phyloP scores from a whole-genome alignment of 2,113 vertebrate species.

The Xiphophorus hellerii region DNA sequence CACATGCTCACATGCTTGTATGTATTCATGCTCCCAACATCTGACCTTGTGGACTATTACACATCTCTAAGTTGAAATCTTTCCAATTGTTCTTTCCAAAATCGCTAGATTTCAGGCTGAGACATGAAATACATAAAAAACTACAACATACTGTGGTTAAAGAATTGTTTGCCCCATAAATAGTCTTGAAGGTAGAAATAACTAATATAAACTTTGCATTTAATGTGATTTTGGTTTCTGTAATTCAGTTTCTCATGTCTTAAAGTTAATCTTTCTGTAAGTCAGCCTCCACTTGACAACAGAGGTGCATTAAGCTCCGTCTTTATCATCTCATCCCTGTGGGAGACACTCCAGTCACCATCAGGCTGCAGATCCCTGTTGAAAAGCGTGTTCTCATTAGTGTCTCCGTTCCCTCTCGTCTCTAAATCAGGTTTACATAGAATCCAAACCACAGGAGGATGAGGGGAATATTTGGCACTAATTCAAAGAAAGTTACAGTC shows the following conservation, averaged over 20 bases:
- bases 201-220: neutral
- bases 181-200: too few species aligned
- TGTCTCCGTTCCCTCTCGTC: conserved; percentile 20
- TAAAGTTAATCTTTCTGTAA: conserved; percentile 21
- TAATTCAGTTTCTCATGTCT: neutral
- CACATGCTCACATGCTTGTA: too few species aligned
- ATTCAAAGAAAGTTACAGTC: conserved; percentile 57
- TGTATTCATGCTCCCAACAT: too few species aligned
- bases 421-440: conserved; percentile 26
- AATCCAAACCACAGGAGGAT: conserved; percentile 32
- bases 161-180: neutral
- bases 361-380: conserved; percentile 35
- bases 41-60: too few species aligned
- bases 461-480: conserved; percentile 9
- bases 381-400: conserved; percentile 61
- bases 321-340: conserved; percentile 33
- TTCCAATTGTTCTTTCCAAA: too few species aligned
- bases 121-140: neutral
- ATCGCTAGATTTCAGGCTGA: neutral
- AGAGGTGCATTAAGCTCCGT: conserved; percentile 23
- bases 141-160: neutral
- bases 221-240: neutral
- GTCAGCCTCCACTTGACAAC: conserved; percentile 23
- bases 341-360: conserved; percentile 31
- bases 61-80: too few species aligned